Evolutionary conservation across 1,140 invertebrate species (phyloP).

Genomic region (Meloidogyne exigua): DNA sequence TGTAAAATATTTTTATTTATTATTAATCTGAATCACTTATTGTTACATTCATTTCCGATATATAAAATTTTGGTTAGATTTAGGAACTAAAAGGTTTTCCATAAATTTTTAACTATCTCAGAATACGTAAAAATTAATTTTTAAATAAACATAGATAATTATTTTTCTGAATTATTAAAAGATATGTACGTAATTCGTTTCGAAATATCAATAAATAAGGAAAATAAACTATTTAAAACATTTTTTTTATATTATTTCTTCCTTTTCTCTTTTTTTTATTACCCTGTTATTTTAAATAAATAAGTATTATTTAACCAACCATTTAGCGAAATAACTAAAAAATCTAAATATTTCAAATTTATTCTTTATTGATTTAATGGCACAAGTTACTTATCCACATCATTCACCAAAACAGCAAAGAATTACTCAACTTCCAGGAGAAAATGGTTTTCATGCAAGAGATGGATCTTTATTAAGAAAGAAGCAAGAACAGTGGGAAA

Average conservation of each 20-base stretch:
- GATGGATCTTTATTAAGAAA: conserved; percentile 36
- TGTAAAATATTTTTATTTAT: too few species aligned
- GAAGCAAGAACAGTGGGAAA: conserved; percentile 39
- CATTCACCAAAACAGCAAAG: not conserved
- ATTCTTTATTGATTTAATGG: not conserved
- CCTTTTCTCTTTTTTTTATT: not conserved
- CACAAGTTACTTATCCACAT: not conserved
- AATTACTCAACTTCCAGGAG: conserved; percentile 30
- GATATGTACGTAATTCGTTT: too few species aligned
- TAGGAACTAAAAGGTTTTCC: too few species aligned
- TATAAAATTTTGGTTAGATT: too few species aligned
- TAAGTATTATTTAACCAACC: not conserved
- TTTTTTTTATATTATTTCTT: not conserved
- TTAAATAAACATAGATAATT: too few species aligned
- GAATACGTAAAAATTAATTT: too few species aligned
- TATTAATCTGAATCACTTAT: too few species aligned
- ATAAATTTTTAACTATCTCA: too few species aligned
- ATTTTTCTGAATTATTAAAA: too few species aligned
- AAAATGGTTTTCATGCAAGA: conserved; percentile 30
- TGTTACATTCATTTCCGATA: too few species aligned
- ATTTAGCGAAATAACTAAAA: not conserved
- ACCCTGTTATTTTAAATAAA: not conserved
- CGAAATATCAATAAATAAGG: too few species aligned
- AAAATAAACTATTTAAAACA: too few species aligned
- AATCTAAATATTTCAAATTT: not conserved